These are phyloP conservation scores for Lithobates pipiens DNA, from an alignment of 2,797 vertebrate genomes.

Conservation along the genomic window DNA sequence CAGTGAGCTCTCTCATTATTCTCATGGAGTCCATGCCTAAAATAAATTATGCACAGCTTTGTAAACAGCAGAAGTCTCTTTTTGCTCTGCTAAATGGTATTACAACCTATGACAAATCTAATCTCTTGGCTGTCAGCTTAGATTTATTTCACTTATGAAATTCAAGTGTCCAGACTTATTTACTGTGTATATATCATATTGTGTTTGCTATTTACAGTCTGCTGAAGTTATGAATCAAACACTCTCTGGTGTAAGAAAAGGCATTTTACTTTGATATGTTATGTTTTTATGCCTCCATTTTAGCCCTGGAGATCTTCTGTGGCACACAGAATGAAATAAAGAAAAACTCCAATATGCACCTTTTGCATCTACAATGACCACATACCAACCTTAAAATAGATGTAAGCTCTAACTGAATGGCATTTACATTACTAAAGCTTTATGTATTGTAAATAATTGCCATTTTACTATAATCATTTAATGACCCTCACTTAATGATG, in stretches of 20 bases:
- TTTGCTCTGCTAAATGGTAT: slow-evolving; percentile 60
- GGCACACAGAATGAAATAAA: neutral
- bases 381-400: too few species aligned
- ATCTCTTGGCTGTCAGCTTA: slow-evolving; percentile 57
- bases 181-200: slow-evolving; percentile 53
- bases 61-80: slow-evolving; percentile 32
- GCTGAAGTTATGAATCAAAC: slow-evolving; percentile 42
- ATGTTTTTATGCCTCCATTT: slow-evolving; percentile 20
- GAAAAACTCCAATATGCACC: too few species aligned
- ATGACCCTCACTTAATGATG: too few species aligned
- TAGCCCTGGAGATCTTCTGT: slow-evolving; percentile 9
- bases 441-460: too few species aligned
- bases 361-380: too few species aligned
- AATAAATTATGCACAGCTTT: slow-evolving; percentile 58
- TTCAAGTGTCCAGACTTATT: slow-evolving; percentile 54
- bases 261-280: slow-evolving; percentile 46
- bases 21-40: slow-evolving; percentile 23
- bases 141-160: slow-evolving; percentile 60
- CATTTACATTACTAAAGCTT: too few species aligned
- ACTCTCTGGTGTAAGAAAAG: slow-evolving; percentile 11
- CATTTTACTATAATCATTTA: too few species aligned
- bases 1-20: slow-evolving; percentile 14
- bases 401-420: too few species aligned
- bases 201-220: slow-evolving; percentile 46
- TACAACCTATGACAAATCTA: slow-evolving; percentile 62